Evolutionary conservation across 2,797 vertebrate species (phyloP).

Genomic region (Tragopan temminckii): DNA sequence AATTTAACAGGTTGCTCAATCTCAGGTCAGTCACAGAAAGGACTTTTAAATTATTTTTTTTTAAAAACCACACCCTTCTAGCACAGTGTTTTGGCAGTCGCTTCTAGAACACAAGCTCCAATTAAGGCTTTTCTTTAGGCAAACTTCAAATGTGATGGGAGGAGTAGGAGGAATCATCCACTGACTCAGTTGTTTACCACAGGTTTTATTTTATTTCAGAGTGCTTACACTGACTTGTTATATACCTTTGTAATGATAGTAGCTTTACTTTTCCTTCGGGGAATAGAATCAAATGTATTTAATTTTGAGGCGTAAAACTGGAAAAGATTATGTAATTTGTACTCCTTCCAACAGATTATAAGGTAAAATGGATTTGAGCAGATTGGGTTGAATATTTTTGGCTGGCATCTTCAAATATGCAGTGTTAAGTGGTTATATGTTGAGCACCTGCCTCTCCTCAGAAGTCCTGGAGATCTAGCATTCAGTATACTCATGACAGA

Average conservation of each 20-base stretch:
- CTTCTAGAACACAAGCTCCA: neutral
- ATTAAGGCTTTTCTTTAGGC: slow-evolving; percentile 52
- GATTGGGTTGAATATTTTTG: slow-evolving; percentile 31
- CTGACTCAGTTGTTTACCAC: slow-evolving; percentile 52
- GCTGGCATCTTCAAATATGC: slow-evolving; percentile 37
- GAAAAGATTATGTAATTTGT: slow-evolving; percentile 18
- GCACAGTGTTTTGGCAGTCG: neutral
- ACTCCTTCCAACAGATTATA: slow-evolving; percentile 1
- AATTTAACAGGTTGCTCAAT: neutral
- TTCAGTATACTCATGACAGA: neutral
- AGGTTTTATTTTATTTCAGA: neutral
- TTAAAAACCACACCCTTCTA: neutral
- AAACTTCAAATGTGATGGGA: slow-evolving; percentile 4
- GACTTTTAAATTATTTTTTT: too few species aligned
- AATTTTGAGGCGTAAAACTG: slow-evolving; percentile 42
- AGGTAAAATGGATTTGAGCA: slow-evolving; percentile 41
- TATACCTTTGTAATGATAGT: neutral
- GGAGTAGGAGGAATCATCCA: slow-evolving; percentile 35
- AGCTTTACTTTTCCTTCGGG: slow-evolving; percentile 50
- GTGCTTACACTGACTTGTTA: slow-evolving; percentile 6
- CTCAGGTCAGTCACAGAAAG: neutral
- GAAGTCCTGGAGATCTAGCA: neutral
- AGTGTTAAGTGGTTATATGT: neutral
- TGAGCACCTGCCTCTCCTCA: slow-evolving; percentile 37
- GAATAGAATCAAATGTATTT: neutral